A percentile compares a stretch with the other conserved stretches of the same genome.
phyloP scores from a whole-genome alignment of 2,113 vertebrate genomes.

The Macrotis lagotis region DNA sequence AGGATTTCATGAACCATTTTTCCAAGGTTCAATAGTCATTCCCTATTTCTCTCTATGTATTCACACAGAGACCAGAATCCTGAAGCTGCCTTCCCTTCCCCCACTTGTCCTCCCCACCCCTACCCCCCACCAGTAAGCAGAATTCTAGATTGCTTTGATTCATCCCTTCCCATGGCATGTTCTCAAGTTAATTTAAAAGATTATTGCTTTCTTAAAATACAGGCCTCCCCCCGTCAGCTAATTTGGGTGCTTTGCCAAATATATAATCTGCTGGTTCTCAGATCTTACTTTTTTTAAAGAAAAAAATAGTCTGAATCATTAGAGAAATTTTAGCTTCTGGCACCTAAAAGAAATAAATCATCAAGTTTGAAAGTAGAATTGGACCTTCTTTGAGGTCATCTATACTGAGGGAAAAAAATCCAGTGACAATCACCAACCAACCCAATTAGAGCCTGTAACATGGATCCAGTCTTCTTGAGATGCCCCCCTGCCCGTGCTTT shows the following conservation, averaged over 20 bases:
- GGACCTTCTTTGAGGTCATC: background rate
- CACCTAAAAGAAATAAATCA: background rate
- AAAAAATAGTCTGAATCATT: background rate
- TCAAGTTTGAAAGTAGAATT: background rate
- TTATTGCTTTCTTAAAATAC: constrained; percentile 3
- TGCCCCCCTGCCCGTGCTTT: background rate
- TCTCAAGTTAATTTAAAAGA: constrained; percentile 1
- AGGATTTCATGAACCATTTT: background rate
- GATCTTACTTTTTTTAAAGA: background rate
- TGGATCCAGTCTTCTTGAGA: background rate
- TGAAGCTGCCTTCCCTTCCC: background rate
- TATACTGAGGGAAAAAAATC: background rate
- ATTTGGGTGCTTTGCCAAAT: background rate
- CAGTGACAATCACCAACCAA: background rate
- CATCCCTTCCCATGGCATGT: background rate
- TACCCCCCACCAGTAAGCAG: background rate
- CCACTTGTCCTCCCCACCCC: background rate
- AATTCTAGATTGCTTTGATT: background rate
- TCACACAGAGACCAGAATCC: background rate
- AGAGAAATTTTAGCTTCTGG: background rate
- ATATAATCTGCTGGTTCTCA: constrained; percentile 17
- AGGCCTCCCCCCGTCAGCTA: background rate
- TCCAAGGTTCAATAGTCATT: background rate
- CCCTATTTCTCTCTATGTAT: background rate
- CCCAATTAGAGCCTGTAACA: background rate